These are phyloP conservation scores for Drosophila glabriapex DNA, from an alignment of 2,888 invertebrate genomes.

Conservation along the genomic window DNA sequence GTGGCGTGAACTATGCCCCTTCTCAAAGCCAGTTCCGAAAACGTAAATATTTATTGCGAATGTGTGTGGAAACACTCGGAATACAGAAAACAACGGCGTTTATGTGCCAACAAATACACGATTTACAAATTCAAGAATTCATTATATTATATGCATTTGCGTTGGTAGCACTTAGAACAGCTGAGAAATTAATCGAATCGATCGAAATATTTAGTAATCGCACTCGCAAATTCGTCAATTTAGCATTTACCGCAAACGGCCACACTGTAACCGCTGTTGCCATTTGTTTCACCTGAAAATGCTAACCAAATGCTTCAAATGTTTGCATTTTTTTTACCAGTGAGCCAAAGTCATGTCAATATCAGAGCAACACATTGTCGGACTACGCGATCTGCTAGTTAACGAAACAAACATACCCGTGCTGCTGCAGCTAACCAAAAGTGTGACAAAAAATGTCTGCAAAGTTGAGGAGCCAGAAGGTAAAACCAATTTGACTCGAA, in stretches of 20 bases:
- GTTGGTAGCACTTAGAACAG: not conserved
- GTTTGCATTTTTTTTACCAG: not conserved
- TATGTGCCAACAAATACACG: conserved; percentile 11
- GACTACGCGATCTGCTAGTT: conserved; percentile 74
- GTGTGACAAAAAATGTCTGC: conserved; percentile 79
- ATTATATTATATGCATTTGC: not conserved
- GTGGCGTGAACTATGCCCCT: conserved; percentile 50
- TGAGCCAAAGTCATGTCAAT: conserved; percentile 69
- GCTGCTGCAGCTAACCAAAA: conserved; percentile 72
- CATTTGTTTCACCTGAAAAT: not conserved
- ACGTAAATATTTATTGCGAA: conserved; percentile 56
- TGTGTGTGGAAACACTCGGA: conserved; percentile 26
- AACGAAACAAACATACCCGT: conserved; percentile 69
- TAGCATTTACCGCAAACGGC: conserved; percentile 3
- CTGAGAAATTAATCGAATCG: not conserved
- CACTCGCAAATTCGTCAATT: not conserved
- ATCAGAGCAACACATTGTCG: conserved; percentile 59
- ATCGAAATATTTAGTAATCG: not conserved
- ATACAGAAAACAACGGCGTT: conserved; percentile 20
- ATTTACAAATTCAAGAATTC: not conserved
- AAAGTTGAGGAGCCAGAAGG: conserved; percentile 68
- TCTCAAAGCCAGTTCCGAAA: conserved; percentile 50
- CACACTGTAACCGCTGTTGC: conserved; percentile 24
- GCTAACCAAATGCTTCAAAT: conserved; percentile 12
- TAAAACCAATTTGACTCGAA: conserved; percentile 21